Base-by-base conservation (phyloP, 1,140 invertebrate genomes). In the Apis cerana region DNA sequence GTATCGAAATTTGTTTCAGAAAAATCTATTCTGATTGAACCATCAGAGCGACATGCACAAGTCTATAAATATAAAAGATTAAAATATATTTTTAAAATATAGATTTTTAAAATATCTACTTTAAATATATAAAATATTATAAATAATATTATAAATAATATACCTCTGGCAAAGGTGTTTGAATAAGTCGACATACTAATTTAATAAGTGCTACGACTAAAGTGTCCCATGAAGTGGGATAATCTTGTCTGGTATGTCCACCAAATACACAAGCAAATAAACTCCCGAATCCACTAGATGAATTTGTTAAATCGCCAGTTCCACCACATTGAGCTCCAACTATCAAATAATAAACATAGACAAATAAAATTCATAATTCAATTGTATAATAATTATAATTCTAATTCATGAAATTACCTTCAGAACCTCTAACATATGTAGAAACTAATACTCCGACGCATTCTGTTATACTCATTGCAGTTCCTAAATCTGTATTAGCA, bases 391-490 rank as follows among this genome's bases (percentile, higher is more conserved):
- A 27, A 5, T 33, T 50, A 27, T 13, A 27, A 43, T 43, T 43
- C 13, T 5, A n/a, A 19, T 75, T 71, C 8, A 13, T 17, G 43
- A 74, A 61, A 74, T 86, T 88, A 93, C 93, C 92, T 91, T 91
- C 90, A 12, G 89, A 87, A 71, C 92, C 90, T 67, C 91, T 89
- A 33, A 94, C 91, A 19, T 94, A 92, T 2, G 90, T 91, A 1
- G 92, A 94, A 61, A 94, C 93, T 52, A 94, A 81, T 43, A 93
- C 93, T 27, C 96, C 96, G 81, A 97, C 96, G 85, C 96, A 96
- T 91, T 97, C 96, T 2, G 97, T 95, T 64, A 97, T 96, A 89
- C 96, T 97, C 89, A 97, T 96, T 5, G 96, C 96, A 83, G 96
- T 96, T 85, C 95, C 96, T 48, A 97, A 93, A 91, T 97, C 96